Evolutionary conservation across 2,113 vertebrate genomes (phyloP), one percentile per base, ranked within the genome.

Genomic region (Corvus moneduloides): DNA sequence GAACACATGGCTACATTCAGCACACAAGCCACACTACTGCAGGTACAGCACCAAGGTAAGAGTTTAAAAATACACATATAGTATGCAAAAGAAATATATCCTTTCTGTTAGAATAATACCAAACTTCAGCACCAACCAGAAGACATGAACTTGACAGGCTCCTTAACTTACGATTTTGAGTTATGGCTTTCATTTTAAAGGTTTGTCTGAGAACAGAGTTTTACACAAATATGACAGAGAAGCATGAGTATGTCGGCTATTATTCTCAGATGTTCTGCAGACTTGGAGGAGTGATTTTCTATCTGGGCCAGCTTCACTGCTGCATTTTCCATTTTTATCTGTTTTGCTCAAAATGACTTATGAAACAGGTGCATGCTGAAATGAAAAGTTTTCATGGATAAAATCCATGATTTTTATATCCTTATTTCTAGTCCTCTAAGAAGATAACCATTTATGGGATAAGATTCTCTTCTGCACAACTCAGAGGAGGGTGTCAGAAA

Each of bases 381-480:
- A 79, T 62, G 46, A 91, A 83, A 96, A 94, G 85, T 88, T 96
- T 96, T 92, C 87, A 94, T 93, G 92, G 94, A 95, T 88, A 44
- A 95, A 93, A 87, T 94, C 84, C 87, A 93, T 56, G 91, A 93
- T 91, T 93, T 96, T 95, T 93, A 81, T 91, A 95, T 87, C 44
- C 62, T 73, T 73, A 66, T 76, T 96, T 93, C 87, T 93, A 87
- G 58, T 80, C 54, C 63, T 90, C 39, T 35, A 83, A 88, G 28
- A 95, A 91, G 71, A 93, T 82, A 94, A 85, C 75, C 68, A 92
- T 96, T 96, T 96, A 95, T 82, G 82, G 91, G 75, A 89, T 68
- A 79, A 94, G 91, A 90, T 69, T 93, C 37, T 94, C 51, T 84
- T 80, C 46, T 69, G 62, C 74, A 89, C 32, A 95, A 46, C 43